These are phyloP conservation scores for Vombatus ursinus DNA, from an alignment of 2,113 vertebrate species.

Conservation along the genomic window DNA sequence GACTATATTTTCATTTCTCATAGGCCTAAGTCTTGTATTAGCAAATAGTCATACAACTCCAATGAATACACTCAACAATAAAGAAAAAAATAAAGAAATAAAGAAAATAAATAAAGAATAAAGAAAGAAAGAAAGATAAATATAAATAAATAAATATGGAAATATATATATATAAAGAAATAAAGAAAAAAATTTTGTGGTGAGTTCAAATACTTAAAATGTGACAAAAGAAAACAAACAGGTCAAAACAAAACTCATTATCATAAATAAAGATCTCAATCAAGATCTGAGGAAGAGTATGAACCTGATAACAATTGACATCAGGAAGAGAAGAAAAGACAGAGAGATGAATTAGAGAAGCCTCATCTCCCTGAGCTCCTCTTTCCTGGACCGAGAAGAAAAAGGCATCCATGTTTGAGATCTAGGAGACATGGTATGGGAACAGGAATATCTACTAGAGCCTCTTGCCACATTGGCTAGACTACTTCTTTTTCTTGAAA, in stretches of 20 bases:
- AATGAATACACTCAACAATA: not conserved
- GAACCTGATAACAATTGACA: not conserved
- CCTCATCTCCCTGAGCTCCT: not conserved
- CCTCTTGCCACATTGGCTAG: not conserved
- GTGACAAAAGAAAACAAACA: not conserved
- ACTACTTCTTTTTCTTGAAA: not conserved
- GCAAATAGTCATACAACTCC: not conserved
- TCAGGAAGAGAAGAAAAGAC: not conserved
- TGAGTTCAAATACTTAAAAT: not conserved
- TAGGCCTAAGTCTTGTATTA: slow-evolving; percentile 20
- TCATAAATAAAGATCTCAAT: not conserved
- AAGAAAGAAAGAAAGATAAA: too few relatives aligned
- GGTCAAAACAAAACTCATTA: not conserved
- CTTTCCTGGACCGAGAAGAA: not conserved
- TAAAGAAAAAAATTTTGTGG: too few relatives aligned
- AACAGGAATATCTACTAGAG: not conserved
- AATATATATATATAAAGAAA: too few relatives aligned
- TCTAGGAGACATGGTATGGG: not conserved
- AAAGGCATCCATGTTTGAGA: not conserved
- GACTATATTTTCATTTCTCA: slow-evolving; percentile 29
- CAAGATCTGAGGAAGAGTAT: not conserved
- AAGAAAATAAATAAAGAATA: too few relatives aligned
- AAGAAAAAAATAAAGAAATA: too few relatives aligned
- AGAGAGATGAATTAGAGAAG: too few relatives aligned
- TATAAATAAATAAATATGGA: too few relatives aligned